Conservation (phyloP, 2,888 invertebrate species). For the Coleophora flavipennella region DNA sequence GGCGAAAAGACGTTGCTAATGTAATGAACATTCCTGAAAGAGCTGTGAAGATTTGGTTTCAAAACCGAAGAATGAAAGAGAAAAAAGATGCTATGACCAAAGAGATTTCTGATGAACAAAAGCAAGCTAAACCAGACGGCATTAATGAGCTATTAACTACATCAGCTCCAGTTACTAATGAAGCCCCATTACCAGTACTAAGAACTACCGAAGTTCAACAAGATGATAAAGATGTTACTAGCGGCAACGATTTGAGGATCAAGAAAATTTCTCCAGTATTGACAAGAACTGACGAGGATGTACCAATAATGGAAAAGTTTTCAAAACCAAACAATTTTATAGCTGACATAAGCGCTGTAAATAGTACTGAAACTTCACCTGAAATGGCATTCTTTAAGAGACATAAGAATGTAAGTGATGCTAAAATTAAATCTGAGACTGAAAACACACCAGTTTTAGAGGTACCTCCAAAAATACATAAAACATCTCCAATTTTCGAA, state of each 20-base stretch:
- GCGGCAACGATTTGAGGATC: neutral
- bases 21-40: conserved; percentile 77
- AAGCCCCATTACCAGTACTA: conserved; percentile 28
- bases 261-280: too few relatives aligned
- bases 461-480: too few relatives aligned
- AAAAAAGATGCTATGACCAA: conserved; percentile 65
- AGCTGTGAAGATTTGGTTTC: conserved; percentile 90
- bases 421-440: too few relatives aligned
- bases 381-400: neutral
- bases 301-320: too few relatives aligned
- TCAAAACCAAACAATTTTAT: too few relatives aligned
- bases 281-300: too few relatives aligned
- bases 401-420: too few relatives aligned
- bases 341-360: too few relatives aligned
- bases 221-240: conserved; percentile 4
- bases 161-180: conserved; percentile 28
- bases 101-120: conserved; percentile 23
- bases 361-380: too few relatives aligned
- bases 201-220: conserved; percentile 7
- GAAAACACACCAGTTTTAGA: too few relatives aligned
- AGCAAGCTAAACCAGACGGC: too few relatives aligned
- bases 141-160: conserved; percentile 19
- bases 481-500: too few relatives aligned
- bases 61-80: conserved; percentile 84
- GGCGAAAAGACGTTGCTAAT: conserved; percentile 78